A percentile compares a stretch with the other conserved stretches of the same genome.
Conservation (phyloP, 2,888 invertebrate genomes). For the Glyphotaelius pellucidus region DNA sequence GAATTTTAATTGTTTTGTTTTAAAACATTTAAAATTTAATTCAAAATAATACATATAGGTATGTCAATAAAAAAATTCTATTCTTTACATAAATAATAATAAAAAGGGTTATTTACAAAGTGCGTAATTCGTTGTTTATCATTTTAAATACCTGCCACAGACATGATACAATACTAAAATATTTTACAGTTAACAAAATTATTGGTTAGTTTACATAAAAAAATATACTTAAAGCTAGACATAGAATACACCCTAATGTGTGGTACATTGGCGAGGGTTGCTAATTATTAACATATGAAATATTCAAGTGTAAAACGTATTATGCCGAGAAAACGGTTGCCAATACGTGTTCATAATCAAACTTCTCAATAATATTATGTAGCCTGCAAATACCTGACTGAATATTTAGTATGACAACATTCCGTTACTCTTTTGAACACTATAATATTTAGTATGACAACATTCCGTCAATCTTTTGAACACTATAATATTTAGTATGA, state of each 20-base stretch:
- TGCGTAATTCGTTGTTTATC: conserved; percentile 58
- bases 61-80: conserved; percentile 60
- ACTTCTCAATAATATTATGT: background rate
- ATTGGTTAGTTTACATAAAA: conserved; percentile 60
- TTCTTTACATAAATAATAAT: conserved; percentile 69
- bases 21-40: background rate
- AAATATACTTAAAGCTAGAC: conserved; percentile 51
- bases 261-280: conserved; percentile 66
- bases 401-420: background rate
- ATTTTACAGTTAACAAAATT: conserved; percentile 52
- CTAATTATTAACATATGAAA: conserved; percentile 51
- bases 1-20: background rate
- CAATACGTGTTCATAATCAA: background rate
- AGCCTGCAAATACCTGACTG: background rate
- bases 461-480: background rate
- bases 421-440: background rate
- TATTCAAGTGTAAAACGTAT: conserved; percentile 60
- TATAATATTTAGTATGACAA: background rate
- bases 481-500: too few relatives aligned
- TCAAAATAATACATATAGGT: conserved; percentile 40
- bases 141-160: conserved; percentile 37
- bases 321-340: background rate
- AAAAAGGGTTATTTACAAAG: conserved; percentile 64
- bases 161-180: conserved; percentile 39
- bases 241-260: conserved; percentile 56